A percentile compares a stretch with the other conserved stretches of the same genome.
Evolutionary conservation across 2,888 invertebrate species (phyloP).

Genomic region (Brachypterus glaber): DNA sequence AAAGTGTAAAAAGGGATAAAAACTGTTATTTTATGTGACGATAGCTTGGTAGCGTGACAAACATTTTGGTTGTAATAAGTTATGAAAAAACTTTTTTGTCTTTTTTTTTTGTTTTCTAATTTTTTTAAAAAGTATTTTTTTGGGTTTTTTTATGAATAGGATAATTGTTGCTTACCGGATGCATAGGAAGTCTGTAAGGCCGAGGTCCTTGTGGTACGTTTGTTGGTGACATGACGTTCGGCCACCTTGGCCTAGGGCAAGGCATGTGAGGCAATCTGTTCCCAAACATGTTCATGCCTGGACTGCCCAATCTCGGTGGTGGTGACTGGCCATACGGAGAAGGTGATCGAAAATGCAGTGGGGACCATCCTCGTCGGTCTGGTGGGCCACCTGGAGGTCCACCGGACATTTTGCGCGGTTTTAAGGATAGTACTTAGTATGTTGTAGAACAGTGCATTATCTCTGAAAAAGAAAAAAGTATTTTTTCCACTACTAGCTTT

Average conservation of each 20-base stretch:
- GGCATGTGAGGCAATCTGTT: slow-evolving; percentile 47
- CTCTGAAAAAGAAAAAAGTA: slow-evolving; percentile 19
- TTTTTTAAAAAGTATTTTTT: too few species aligned
- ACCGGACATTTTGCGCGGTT: slow-evolving; percentile 37
- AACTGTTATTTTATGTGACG: too few species aligned
- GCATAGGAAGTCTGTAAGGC: slow-evolving; percentile 39
- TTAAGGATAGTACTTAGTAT: too few species aligned
- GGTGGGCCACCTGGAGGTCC: slow-evolving; percentile 28
- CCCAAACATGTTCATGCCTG: slow-evolving; percentile 39
- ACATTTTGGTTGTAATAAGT: too few species aligned
- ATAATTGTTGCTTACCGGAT: slow-evolving; percentile 41
- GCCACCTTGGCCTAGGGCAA: slow-evolving; percentile 59
- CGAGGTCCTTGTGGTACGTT: slow-evolving; percentile 40
- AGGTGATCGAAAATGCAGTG: slow-evolving; percentile 59
- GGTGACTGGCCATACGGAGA: slow-evolving; percentile 70
- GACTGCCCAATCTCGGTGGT: slow-evolving; percentile 52
- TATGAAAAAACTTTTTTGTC: too few species aligned
- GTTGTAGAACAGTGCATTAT: too few species aligned
- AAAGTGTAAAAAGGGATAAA: too few species aligned
- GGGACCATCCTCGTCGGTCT: slow-evolving; percentile 46
- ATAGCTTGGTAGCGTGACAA: too few species aligned
- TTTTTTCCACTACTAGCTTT: too few species aligned
- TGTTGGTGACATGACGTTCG: slow-evolving; percentile 44
- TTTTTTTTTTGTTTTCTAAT: too few species aligned
- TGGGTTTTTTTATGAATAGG: too few species aligned